Percentiles rank a stretch among this genome's conserved stretches.
Evolutionary conservation across 2,797 vertebrate species (phyloP).

Genomic region (Spea hammondii): DNA sequence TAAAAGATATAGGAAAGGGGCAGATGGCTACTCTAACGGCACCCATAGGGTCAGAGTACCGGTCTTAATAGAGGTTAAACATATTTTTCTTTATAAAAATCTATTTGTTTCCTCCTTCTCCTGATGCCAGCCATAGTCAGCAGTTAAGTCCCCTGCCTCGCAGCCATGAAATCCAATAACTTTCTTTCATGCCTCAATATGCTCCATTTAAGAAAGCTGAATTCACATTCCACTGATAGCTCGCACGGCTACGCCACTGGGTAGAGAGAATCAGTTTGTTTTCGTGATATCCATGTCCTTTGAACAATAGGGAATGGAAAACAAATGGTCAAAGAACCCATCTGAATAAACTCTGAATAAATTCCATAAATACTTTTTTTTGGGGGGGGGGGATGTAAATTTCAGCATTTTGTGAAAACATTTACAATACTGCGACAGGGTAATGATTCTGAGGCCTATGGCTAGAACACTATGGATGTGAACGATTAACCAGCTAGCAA

Average conservation of each 20-base stretch:
- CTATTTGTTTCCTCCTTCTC: constrained; percentile 1
- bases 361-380: background rate
- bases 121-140: constrained; percentile 1
- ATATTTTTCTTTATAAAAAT: constrained; percentile 10
- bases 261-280: constrained; percentile 10
- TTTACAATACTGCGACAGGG: background rate
- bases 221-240: constrained; percentile 29
- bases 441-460: background rate
- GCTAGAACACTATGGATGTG: constrained; percentile 12
- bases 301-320: constrained; percentile 19
- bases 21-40: no score
- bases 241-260: constrained; percentile 30
- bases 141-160: constrained; percentile 30
- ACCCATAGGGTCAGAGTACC: no score
- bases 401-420: constrained; percentile 2
- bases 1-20: no score
- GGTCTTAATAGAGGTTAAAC: background rate
- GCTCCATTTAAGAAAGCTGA: constrained; percentile 51
- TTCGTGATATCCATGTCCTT: background rate
- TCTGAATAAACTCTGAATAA: background rate
- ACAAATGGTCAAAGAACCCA: constrained; percentile 15
- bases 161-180: constrained; percentile 37
- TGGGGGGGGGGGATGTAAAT: background rate
- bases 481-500: constrained; percentile 6
- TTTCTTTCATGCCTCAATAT: constrained; percentile 44